These are phyloP conservation scores for Eciton burchellii DNA, from an alignment of 1,140 invertebrate species.

Conservation along the genomic window DNA sequence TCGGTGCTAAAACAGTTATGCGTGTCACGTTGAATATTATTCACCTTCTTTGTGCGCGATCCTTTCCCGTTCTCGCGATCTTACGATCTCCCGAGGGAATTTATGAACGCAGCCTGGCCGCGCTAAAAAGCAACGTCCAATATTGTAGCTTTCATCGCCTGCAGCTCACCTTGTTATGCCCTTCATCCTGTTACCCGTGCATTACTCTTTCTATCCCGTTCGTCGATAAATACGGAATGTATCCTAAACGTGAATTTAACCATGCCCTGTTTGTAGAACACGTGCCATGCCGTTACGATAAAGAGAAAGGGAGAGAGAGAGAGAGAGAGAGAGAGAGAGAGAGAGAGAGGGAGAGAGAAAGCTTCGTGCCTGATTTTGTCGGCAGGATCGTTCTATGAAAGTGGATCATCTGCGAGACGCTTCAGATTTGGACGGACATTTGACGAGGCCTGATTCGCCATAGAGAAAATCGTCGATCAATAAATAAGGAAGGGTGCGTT, in stretches of 20 bases:
- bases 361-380: too few species aligned
- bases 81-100: slow-evolving; percentile 42
- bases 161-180: slow-evolving; percentile 30
- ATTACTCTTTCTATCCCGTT: slow-evolving; percentile 42
- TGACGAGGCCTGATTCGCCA: too few species aligned
- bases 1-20: slow-evolving; percentile 21
- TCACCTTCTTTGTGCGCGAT: slow-evolving; percentile 37
- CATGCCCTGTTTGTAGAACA: background rate
- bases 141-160: slow-evolving; percentile 51
- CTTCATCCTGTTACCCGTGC: slow-evolving; percentile 53
- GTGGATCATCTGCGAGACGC: too few species aligned
- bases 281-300: too few species aligned
- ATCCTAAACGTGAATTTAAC: slow-evolving; percentile 42
- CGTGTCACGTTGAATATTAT: slow-evolving; percentile 41
- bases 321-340: too few species aligned
- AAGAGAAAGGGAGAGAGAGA: too few species aligned
- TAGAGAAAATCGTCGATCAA: too few species aligned
- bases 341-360: too few species aligned
- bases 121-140: slow-evolving; percentile 55
- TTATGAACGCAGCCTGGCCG: slow-evolving; percentile 37
- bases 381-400: too few species aligned
- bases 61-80: slow-evolving; percentile 27
- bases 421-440: too few species aligned
- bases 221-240: slow-evolving; percentile 43
- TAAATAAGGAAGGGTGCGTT: too few species aligned